These are phyloP conservation scores for Ancistrus triradiatus DNA, from an alignment of 2,113 vertebrate species.

Conservation along the genomic window DNA sequence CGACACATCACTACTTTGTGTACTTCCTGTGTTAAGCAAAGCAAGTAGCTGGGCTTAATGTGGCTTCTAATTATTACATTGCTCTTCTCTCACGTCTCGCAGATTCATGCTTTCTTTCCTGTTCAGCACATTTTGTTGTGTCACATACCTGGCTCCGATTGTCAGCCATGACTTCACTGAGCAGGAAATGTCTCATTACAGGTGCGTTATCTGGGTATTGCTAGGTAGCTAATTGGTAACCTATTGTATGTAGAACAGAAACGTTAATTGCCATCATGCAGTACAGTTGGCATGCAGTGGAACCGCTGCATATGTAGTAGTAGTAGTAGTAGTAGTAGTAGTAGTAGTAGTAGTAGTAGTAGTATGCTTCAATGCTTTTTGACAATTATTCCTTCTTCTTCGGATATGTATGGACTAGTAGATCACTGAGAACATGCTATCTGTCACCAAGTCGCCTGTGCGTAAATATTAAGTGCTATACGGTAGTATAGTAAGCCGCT, in stretches of 20 bases:
- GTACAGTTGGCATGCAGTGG: not conserved
- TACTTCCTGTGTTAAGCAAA: constrained; percentile 19
- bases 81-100: not conserved
- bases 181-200: constrained; percentile 45
- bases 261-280: no score
- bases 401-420: no score
- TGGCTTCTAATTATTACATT: not conserved
- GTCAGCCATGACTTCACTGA: constrained; percentile 34
- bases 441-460: no score
- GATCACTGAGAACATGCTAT: no score
- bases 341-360: no score
- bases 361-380: no score
- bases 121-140: constrained; percentile 31
- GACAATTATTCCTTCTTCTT: no score
- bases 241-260: not conserved
- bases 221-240: not conserved
- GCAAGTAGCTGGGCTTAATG: not conserved
- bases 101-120: constrained; percentile 41
- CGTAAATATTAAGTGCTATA: no score
- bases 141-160: constrained; percentile 24
- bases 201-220: not conserved
- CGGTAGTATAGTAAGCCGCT: no score
- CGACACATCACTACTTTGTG: no score
- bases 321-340: no score
- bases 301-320: no score